Conservation (phyloP, 2,113 vertebrate species). For the Ameiurus melas region DNA sequence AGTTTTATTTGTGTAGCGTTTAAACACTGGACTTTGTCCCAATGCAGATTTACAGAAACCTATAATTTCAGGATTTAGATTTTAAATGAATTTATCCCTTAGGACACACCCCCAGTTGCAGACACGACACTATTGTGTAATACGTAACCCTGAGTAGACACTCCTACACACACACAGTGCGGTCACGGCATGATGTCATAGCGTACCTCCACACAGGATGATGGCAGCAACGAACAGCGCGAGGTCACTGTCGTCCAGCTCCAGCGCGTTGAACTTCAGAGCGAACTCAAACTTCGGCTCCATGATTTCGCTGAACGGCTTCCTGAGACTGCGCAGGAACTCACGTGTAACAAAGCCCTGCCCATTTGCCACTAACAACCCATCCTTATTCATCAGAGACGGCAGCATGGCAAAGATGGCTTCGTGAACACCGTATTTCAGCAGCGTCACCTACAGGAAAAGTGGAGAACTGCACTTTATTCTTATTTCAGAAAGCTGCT, state of each 20-base stretch:
- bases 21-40: no score
- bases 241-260: slow-evolving; percentile 87
- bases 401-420: slow-evolving; percentile 90
- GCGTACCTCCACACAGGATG: slow-evolving; percentile 81
- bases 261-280: slow-evolving; percentile 85
- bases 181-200: background rate
- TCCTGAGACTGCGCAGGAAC: slow-evolving; percentile 85
- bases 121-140: background rate
- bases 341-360: slow-evolving; percentile 84
- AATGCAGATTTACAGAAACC: no score
- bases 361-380: slow-evolving; percentile 83
- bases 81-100: no score
- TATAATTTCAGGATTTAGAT: no score
- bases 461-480: background rate
- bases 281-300: slow-evolving; percentile 91
- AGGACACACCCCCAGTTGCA: background rate
- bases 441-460: slow-evolving; percentile 74
- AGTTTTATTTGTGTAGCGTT: no score
- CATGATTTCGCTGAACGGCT: slow-evolving; percentile 85
- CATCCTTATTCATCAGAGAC: slow-evolving; percentile 88
- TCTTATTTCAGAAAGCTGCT: background rate
- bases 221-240: slow-evolving; percentile 86
- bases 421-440: slow-evolving; percentile 86
- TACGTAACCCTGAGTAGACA: background rate
- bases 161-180: background rate